Conservation (phyloP, 1,140 invertebrate species). For the Dolichoris vasculosae region DNA sequence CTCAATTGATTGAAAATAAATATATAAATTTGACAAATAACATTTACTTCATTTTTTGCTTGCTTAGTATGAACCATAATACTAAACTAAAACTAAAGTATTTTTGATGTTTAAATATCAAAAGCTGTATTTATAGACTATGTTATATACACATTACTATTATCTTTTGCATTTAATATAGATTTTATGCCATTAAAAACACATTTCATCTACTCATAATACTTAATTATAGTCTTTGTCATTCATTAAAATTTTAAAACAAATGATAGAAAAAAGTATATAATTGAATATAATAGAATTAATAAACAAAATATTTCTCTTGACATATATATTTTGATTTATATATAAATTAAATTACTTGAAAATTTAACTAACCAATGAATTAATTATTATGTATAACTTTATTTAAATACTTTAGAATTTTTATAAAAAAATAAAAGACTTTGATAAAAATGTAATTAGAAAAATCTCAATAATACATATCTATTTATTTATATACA, state of each 20-base stretch:
- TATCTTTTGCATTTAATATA: background rate
- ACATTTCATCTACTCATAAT: too few species aligned
- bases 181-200: too few species aligned
- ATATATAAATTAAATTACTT: background rate
- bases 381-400: background rate
- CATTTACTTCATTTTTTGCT: background rate
- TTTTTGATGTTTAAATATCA: background rate
- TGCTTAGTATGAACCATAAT: background rate
- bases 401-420: background rate
- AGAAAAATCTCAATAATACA: background rate
- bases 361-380: background rate
- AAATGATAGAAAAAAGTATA: background rate
- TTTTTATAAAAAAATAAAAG: conserved; percentile 46
- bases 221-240: too few species aligned
- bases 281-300: background rate
- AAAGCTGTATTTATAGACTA: background rate
- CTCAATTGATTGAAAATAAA: background rate
- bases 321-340: background rate
- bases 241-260: too few species aligned
- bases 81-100: background rate
- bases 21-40: background rate
- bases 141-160: background rate
- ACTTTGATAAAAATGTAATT: too few species aligned
- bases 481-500: conserved; percentile 36
- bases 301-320: background rate